Base-by-base conservation (phyloP, 2,888 invertebrate species). In the Amorpha juglandis region DNA sequence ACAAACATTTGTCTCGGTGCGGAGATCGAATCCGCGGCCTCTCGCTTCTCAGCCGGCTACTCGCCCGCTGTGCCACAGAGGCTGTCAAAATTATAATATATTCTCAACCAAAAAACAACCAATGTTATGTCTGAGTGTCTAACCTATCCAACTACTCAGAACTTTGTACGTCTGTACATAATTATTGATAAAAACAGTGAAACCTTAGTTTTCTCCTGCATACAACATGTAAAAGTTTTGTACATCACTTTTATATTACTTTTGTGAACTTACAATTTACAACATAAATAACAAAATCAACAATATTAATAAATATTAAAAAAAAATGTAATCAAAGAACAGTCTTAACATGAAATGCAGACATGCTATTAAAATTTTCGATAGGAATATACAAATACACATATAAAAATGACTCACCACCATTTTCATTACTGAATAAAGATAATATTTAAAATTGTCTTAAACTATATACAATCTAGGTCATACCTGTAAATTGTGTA, bases 391-490 rank as follows among this genome's bases (percentile, higher is more conserved):
- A 58, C 58, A 58, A 58, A 58, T 42, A 58, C 58, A 42, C 58
- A 42, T 58, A 58, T 58, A 58, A 58, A 58, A 42, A 58, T 58
- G 58, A 58, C 58, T 42, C 42, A 58, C 58, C 58, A 58, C 38
- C 58, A 42, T 42, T 58, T 42, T 19, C 58, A 58, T 38, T 58
- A 42, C 58, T 58, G 58, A 63, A 51, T 51, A 51, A 38, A 63
- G 38, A 63, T 48, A 48, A 33, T 50, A 38, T 74, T 74, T 82
- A 80, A 81, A 78, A 79, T 78, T 78, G 81, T 78, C 71, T 81
- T 78, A 77, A 73, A 71, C 73, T 71, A 83, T 87, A 81, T 86
- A 88, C 87, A 85, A 79, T 82, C 78, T 87, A 84, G 58, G 42
- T 58, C 58, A 58, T 42, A 58, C 58, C 58, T 42, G 42, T 58